Base-by-base conservation (phyloP, 2,797 vertebrate genomes). In the Cirrhinus mrigala region DNA sequence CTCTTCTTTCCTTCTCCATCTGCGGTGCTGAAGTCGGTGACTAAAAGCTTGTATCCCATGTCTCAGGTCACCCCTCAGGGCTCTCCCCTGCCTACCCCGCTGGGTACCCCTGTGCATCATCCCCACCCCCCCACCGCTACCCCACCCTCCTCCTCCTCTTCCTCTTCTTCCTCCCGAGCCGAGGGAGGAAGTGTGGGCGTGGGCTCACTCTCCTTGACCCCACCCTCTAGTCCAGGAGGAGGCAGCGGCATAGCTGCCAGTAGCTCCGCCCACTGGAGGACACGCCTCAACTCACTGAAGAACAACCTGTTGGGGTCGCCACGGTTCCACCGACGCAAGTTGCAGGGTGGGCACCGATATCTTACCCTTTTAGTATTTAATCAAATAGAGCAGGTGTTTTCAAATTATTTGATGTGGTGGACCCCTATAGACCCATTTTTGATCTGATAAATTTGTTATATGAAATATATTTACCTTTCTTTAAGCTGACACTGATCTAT, bases 271-370 rank as follows among this genome's bases (percentile, higher is more conserved):
- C 97, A 97, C 91, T 98, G 97, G 97, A 96, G 96, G 93, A 97
- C 96, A 84, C 96, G 97, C 44, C 96, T 98, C 92, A 98, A 97
- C 93, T 98, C 97, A 70, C 97, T 98, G 92, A 98, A 97, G 93
- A 98, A 98, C 94, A 98, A 97, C 92, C 95, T 98, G 90, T 92
- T 98, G 90, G 97, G 97, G 27, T 98, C 97, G 0, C 97, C 97
- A 0, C 96, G 97, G 50, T 98, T 98, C 94, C 97, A 98, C 89
- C 96, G 97, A n/a, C 97, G 97, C 92, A 98, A 98, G 92, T 93
- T 98, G 91, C 97, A 98, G 94, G 97, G 97, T 96, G 90, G 92
- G 93, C 3, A 20, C 9, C 2, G 27, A 16, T 33, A 40, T 6
- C 7, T 22, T 40, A 78, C 2, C 27, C 3, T 33, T 7, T 24